These are phyloP conservation scores for Drosophila greeni DNA, from an alignment of 2,888 invertebrate genomes.

Conservation along the genomic window DNA sequence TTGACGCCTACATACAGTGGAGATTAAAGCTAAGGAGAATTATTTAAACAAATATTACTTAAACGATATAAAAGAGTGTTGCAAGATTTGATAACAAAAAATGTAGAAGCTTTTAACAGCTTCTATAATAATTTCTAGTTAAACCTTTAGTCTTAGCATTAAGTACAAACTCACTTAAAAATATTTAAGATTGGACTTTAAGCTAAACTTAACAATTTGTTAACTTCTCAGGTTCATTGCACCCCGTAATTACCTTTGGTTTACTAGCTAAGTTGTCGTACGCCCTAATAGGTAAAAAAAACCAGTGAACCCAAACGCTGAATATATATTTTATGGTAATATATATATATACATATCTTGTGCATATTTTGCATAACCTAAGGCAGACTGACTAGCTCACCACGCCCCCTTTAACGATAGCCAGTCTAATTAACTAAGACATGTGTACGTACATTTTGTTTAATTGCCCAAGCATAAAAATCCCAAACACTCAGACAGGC, in stretches of 20 bases:
- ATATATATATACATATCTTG: not conserved
- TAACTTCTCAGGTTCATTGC: constrained; percentile 50
- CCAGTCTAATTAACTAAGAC: constrained; percentile 38
- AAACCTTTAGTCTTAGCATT: not conserved
- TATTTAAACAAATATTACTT: not conserved
- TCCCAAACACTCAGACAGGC: constrained; percentile 9
- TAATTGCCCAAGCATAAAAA: constrained; percentile 56
- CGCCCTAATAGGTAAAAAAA: not conserved
- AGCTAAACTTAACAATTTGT: not conserved
- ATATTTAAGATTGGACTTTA: not conserved
- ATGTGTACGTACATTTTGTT: constrained; percentile 43
- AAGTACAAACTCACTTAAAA: not conserved
- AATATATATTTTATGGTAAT: not conserved
- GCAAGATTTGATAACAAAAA: too few relatives aligned
- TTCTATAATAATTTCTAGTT: not conserved
- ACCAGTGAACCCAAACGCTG: constrained; percentile 19
- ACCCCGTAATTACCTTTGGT: constrained; percentile 26
- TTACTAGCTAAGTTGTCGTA: constrained; percentile 6
- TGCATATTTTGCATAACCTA: constrained; percentile 28
- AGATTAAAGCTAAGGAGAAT: not conserved
- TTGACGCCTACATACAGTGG: constrained; percentile 14
- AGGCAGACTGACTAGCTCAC: constrained; percentile 6
- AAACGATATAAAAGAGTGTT: not conserved
- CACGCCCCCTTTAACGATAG: constrained; percentile 42
- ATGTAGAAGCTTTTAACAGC: too few relatives aligned